These are phyloP conservation scores for Dicyrtoma fusca DNA, from an alignment of 2,888 invertebrate species.

Conservation along the genomic window DNA sequence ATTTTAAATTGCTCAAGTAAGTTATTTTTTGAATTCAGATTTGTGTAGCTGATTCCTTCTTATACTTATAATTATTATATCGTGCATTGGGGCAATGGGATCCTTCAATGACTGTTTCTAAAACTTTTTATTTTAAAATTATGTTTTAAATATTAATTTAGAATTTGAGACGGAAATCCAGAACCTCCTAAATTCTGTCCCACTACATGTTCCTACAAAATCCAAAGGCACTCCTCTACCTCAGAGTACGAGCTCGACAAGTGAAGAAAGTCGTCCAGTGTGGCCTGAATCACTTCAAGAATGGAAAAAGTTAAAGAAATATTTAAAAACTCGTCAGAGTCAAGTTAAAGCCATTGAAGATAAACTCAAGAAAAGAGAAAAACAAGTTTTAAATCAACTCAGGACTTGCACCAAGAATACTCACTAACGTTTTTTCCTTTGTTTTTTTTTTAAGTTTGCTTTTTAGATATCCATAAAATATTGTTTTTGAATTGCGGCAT, in stretches of 20 bases:
- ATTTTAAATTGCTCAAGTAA: constrained; percentile 24
- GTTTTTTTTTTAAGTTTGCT: too few species aligned
- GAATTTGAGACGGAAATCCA: constrained; percentile 23
- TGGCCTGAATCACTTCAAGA: constrained; percentile 7
- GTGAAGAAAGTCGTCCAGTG: neutral
- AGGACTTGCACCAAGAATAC: constrained; percentile 27
- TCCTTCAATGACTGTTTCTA: neutral
- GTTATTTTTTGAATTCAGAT: too few species aligned
- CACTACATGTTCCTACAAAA: neutral
- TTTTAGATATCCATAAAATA: too few species aligned
- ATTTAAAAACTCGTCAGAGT: constrained; percentile 23
- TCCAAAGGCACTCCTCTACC: neutral
- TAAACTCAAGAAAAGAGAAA: constrained; percentile 31
- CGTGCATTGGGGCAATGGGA: too few species aligned
- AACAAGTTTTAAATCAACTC: constrained; percentile 34
- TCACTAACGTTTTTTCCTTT: neutral
- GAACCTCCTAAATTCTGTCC: constrained; percentile 11
- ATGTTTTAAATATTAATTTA: too few species aligned
- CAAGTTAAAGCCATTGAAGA: constrained; percentile 29
- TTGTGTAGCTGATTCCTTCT: too few species aligned
- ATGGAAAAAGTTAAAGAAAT: constrained; percentile 25
- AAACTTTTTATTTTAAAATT: neutral
- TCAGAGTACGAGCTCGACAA: neutral
- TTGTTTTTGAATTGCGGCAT: too few species aligned
- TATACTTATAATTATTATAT: too few species aligned